phyloP scores from a whole-genome alignment of 2,888 invertebrate genomes.

The Ormyrus labotus region DNA sequence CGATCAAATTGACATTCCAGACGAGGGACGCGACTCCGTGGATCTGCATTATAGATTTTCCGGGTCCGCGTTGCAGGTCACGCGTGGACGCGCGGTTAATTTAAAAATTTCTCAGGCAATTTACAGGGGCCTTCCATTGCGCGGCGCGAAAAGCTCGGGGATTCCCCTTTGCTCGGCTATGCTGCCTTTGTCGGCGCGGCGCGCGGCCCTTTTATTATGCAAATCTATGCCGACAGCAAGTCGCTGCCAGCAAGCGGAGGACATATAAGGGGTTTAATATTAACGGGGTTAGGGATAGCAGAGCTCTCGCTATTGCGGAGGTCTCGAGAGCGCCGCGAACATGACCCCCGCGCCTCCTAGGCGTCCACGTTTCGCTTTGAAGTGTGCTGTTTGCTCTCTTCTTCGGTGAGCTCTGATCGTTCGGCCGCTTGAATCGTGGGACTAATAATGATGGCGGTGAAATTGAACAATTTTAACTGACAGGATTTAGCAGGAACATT shows the following conservation, averaged over 20 bases:
- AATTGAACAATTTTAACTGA: too few relatives aligned
- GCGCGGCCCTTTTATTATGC: constrained; percentile 67
- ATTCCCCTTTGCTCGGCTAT: constrained; percentile 6
- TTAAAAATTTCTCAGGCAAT: constrained; percentile 51
- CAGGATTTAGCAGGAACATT: too few relatives aligned
- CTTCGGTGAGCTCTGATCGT: too few relatives aligned
- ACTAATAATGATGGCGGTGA: too few relatives aligned
- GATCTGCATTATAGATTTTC: constrained; percentile 53
- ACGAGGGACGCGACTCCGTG: not conserved
- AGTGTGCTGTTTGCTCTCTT: too few relatives aligned
- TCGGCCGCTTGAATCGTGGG: too few relatives aligned
- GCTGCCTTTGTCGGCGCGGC: constrained; percentile 37
- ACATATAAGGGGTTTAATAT: constrained; percentile 69
- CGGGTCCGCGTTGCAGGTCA: constrained; percentile 20
- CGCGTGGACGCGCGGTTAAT: constrained; percentile 39
- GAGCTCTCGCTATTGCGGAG: too few relatives aligned
- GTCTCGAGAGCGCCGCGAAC: too few relatives aligned
- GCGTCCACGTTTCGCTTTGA: too few relatives aligned
- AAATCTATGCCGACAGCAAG: constrained; percentile 66
- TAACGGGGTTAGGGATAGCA: constrained; percentile 62
- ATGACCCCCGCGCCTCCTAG: too few relatives aligned
- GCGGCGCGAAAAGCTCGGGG: not conserved
- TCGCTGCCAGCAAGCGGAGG: constrained; percentile 56
- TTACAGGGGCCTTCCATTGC: constrained; percentile 13
- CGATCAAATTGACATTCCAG: constrained; percentile 8